A percentile compares a stretch with the other conserved stretches of the same genome.
Evolutionary conservation across 92 coral and sea anemone genomes (phyloP).

Genomic region (Isaurus tuberculatus): DNA sequence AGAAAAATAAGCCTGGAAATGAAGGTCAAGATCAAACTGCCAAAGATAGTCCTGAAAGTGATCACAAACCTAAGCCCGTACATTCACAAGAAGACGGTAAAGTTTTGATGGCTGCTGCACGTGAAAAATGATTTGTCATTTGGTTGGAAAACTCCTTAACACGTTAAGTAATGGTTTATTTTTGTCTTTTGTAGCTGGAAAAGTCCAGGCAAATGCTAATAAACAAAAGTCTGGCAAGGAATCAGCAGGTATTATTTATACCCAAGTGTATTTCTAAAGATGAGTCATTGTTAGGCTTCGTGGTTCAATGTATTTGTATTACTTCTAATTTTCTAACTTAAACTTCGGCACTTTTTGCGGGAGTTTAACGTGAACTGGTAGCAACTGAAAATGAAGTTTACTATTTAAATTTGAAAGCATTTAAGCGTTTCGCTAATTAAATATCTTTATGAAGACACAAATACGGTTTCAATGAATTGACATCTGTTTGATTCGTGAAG

Average conservation of each 20-base stretch:
- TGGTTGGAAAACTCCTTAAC: neutral
- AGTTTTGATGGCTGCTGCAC: neutral
- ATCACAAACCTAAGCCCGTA: neutral
- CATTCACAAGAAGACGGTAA: neutral
- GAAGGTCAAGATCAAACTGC: neutral
- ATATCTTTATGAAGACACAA: neutral
- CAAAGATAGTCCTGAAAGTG: neutral
- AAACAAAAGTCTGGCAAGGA: neutral
- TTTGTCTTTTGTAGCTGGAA: neutral
- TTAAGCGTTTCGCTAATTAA: neutral
- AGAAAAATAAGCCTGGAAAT: neutral
- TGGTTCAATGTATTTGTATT: neutral
- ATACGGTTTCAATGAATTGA: no score
- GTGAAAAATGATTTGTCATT: neutral
- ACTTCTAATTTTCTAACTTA: conserved; percentile 5
- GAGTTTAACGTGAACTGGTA: neutral
- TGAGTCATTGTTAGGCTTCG: conserved; percentile 31
- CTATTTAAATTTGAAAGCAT: neutral
- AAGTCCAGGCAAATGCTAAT: neutral
- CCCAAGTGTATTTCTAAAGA: conserved; percentile 20
- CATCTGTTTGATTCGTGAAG: no score
- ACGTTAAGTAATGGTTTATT: neutral
- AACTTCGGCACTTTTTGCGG: neutral
- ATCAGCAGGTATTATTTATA: conserved; percentile 34
- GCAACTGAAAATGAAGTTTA: neutral